Evolutionary conservation across 2,888 invertebrate genomes (phyloP).

Genomic region (Hyposoter dolosus): DNA sequence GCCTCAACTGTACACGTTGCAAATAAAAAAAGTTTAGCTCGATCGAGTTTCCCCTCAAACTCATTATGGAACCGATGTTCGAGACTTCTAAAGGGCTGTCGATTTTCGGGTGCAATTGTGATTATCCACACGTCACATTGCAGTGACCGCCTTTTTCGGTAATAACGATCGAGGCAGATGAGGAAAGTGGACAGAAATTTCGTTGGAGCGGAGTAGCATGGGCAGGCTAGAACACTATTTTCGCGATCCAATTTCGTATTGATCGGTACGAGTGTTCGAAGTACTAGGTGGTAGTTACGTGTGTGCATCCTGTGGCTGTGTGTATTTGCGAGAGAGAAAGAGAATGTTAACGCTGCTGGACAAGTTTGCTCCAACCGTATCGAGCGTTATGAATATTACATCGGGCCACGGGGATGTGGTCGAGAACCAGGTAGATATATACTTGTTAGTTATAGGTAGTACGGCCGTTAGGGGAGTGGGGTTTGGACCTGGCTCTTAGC

Average conservation of each 20-base stretch:
- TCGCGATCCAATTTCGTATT: conserved; percentile 68
- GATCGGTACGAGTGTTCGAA: conserved; percentile 64
- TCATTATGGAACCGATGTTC: neutral
- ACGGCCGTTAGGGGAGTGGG: conserved; percentile 30
- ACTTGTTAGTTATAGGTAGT: conserved; percentile 13
- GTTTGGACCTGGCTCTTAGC: conserved; percentile 61
- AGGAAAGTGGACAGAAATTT: conserved; percentile 44
- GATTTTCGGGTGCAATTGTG: neutral
- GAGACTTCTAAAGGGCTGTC: neutral
- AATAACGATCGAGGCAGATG: conserved; percentile 44
- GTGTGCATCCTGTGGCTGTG: neutral
- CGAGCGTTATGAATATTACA: conserved; percentile 70
- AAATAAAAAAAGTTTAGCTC: conserved; percentile 1
- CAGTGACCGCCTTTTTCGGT: conserved; percentile 28
- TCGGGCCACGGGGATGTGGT: conserved; percentile 57
- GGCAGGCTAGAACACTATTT: conserved; percentile 54
- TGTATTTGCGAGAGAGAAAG: conserved; percentile 6
- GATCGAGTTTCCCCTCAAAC: neutral
- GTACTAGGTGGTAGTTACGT: conserved; percentile 46
- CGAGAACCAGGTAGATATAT: conserved; percentile 52
- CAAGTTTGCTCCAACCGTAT: conserved; percentile 68
- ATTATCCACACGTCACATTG: conserved; percentile 41
- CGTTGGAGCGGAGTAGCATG: conserved; percentile 1
- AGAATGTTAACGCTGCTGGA: conserved; percentile 46
- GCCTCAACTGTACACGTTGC: neutral